Percentiles rank a stretch among this genome's conserved stretches.
These are phyloP conservation scores for Pterocles burchelli DNA, from an alignment of 2,113 vertebrate species.

Conservation along the genomic window DNA sequence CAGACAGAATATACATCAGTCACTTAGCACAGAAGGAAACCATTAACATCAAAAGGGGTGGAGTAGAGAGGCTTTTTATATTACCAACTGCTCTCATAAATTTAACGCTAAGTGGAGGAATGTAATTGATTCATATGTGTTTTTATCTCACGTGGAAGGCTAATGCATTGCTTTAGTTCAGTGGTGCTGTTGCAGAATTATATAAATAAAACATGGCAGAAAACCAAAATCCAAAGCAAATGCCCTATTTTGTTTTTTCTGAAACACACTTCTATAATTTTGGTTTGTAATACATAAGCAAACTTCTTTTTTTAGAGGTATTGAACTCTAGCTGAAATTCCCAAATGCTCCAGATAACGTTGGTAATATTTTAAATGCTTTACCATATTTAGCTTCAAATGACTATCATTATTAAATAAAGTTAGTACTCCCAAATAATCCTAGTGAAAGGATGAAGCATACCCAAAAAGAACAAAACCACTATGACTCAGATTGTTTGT, in stretches of 20 bases:
- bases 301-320: conserved; percentile 47
- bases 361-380: conserved; percentile 35
- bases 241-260: background rate
- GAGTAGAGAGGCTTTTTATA: conserved; percentile 62
- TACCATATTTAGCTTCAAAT: conserved; percentile 51
- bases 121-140: conserved; percentile 3
- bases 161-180: background rate
- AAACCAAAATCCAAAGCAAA: conserved; percentile 49
- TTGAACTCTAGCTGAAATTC: conserved; percentile 43
- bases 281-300: background rate
- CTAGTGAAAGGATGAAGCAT: background rate
- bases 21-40: conserved; percentile 82
- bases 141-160: conserved; percentile 27
- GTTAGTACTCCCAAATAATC: conserved; percentile 3
- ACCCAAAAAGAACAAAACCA: background rate
- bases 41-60: conserved; percentile 78
- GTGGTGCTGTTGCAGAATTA: background rate
- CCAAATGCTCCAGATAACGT: conserved; percentile 26
- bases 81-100: conserved; percentile 69
- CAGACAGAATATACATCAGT: conserved; percentile 75
- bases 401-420: conserved; percentile 4
- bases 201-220: conserved; percentile 30
- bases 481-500: conserved; percentile 14
- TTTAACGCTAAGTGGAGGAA: conserved; percentile 68
- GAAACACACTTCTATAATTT: conserved; percentile 41